A percentile compares a stretch with the other conserved stretches of the same genome.
Evolutionary conservation across 2,797 vertebrate genomes (phyloP).

Genomic region (Catamblyrhynchus diadema): DNA sequence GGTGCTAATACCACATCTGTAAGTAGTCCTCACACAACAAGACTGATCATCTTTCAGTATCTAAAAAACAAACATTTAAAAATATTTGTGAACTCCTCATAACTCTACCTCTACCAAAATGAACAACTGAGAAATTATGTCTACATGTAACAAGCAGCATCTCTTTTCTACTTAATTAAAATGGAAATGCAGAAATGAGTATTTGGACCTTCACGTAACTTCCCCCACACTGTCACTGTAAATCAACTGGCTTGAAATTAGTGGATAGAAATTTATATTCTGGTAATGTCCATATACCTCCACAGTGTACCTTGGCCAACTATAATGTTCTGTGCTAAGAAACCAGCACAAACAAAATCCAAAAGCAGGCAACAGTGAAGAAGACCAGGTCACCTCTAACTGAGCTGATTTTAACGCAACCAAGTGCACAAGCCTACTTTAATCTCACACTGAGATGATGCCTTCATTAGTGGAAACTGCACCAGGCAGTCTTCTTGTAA

Average conservation of each 20-base stretch:
- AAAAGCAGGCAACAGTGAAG: neutral
- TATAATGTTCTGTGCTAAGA: neutral
- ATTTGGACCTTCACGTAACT: neutral
- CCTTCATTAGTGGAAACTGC: neutral
- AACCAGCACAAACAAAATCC: neutral
- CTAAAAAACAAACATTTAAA: neutral
- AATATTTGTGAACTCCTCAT: neutral
- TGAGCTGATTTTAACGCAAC: neutral
- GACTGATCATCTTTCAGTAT: neutral
- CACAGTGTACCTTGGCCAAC: neutral
- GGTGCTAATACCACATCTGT: neutral
- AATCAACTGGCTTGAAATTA: neutral
- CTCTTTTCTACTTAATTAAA: neutral
- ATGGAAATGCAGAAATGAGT: neutral
- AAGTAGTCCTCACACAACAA: neutral
- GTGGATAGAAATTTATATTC: neutral
- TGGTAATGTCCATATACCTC: neutral
- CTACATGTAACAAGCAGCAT: neutral
- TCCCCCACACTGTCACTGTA: neutral
- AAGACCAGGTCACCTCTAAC: conserved; percentile 1
- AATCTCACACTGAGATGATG: neutral
- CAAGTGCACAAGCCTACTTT: neutral
- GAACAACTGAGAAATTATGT: neutral
- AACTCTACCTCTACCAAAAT: neutral
- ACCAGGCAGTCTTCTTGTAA: neutral